These are phyloP conservation scores for Arvicanthis niloticus DNA, from an alignment of 2,113 vertebrate genomes.

Conservation along the genomic window DNA sequence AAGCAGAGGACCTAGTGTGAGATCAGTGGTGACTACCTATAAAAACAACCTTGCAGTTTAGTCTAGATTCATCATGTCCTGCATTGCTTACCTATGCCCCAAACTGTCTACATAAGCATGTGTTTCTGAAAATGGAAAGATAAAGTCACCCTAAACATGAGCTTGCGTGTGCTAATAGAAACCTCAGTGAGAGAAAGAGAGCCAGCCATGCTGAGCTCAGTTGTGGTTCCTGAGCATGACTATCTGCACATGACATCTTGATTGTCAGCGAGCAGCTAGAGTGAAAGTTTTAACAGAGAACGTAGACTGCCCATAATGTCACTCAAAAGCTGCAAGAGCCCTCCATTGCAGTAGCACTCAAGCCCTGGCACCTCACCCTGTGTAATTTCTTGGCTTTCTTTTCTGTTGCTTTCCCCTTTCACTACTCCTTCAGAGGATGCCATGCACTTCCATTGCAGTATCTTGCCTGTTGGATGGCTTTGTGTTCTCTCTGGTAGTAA, in stretches of 20 bases:
- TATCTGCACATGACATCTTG: not conserved
- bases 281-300: not conserved
- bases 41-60: not conserved
- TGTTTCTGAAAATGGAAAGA: not conserved
- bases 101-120: not conserved
- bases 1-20: not conserved
- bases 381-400: not conserved
- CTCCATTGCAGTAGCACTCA: not conserved
- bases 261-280: no score
- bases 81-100: not conserved
- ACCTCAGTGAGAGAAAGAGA: not conserved
- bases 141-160: not conserved
- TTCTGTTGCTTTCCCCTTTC: not conserved
- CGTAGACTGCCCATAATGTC: not conserved
- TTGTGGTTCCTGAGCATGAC: not conserved
- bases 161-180: not conserved
- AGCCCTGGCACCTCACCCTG: rapidly evolving
- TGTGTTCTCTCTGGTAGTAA: not conserved
- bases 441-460: not conserved
- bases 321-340: not conserved
- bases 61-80: not conserved
- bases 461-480: not conserved
- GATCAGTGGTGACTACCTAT: not conserved
- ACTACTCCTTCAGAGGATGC: not conserved
- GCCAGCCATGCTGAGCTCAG: not conserved